Percentiles rank a stretch among this genome's conserved stretches.
Conservation (phyloP, 2,113 vertebrate species). For the Acanthochromis polyacanthus region DNA sequence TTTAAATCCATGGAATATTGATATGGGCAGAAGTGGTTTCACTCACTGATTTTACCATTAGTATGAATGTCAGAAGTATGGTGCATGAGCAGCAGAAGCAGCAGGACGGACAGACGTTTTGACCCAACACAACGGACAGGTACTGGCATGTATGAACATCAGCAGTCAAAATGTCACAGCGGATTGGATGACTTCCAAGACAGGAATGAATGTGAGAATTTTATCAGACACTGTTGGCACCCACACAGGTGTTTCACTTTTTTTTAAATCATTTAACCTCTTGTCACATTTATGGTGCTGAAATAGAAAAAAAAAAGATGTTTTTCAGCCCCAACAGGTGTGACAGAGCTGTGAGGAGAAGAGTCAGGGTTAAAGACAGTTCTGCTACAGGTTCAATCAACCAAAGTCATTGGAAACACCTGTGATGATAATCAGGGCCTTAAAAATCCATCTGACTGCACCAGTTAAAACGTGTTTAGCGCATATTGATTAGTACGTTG, state of each 20-base stretch:
- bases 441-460: too few relatives aligned
- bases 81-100: too few relatives aligned
- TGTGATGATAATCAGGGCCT: background rate
- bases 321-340: conserved; percentile 21
- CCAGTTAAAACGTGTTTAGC: too few relatives aligned
- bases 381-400: conserved; percentile 13
- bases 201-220: background rate
- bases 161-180: too few relatives aligned
- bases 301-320: background rate
- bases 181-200: background rate
- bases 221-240: too few relatives aligned
- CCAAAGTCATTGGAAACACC: conserved; percentile 14
- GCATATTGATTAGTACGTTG: background rate
- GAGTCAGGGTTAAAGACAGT: background rate
- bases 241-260: background rate
- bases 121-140: too few relatives aligned
- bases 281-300: background rate
- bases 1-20: too few relatives aligned
- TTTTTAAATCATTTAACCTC: background rate
- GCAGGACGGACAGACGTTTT: too few relatives aligned
- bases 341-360: background rate
- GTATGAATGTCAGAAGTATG: too few relatives aligned
- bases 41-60: too few relatives aligned
- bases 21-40: too few relatives aligned
- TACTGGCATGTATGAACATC: too few relatives aligned